phyloP scores from a whole-genome alignment of 2,888 invertebrate genomes.

The Morpho helenor region DNA sequence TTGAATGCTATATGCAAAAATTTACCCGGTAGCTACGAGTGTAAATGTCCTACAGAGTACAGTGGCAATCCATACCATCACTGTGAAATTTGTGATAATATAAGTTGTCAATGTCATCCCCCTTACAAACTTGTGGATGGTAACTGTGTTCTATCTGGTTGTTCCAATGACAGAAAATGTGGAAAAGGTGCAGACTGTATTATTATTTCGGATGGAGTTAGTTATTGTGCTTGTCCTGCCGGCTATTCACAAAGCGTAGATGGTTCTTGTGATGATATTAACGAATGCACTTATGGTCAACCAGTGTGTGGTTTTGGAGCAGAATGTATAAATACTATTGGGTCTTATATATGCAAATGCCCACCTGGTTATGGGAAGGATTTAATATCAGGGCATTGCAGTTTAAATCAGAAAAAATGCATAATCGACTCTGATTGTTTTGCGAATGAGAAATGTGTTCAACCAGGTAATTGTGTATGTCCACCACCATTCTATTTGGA shows the following conservation, averaged over 20 bases:
- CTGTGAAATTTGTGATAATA: conserved; percentile 91
- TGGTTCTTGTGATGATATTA: conserved; percentile 91
- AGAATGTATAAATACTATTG: conserved; percentile 88
- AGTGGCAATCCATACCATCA: conserved; percentile 93
- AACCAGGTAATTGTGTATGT: conserved; percentile 94
- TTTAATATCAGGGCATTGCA: conserved; percentile 89
- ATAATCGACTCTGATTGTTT: conserved; percentile 90
- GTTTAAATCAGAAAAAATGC: conserved; percentile 90
- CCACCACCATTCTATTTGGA: conserved; percentile 94
- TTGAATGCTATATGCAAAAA: conserved; percentile 95
- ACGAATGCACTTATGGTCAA: conserved; percentile 89
- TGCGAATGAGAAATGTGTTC: conserved; percentile 92
- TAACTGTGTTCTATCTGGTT: conserved; percentile 91
- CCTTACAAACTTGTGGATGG: conserved; percentile 92
- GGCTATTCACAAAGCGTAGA: conserved; percentile 88
- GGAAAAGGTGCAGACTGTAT: conserved; percentile 94
- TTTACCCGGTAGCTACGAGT: conserved; percentile 95
- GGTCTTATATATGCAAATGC: conserved; percentile 89
- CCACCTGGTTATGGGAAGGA: conserved; percentile 91
- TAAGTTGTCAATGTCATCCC: conserved; percentile 91
- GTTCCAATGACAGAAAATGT: conserved; percentile 89
- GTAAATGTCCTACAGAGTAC: conserved; percentile 92
- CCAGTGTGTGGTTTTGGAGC: conserved; percentile 92
- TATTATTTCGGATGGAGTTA: conserved; percentile 92
- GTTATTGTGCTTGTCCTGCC: conserved; percentile 95